Conservation (phyloP, 2,888 invertebrate genomes). For the Smittia sp. region DNA sequence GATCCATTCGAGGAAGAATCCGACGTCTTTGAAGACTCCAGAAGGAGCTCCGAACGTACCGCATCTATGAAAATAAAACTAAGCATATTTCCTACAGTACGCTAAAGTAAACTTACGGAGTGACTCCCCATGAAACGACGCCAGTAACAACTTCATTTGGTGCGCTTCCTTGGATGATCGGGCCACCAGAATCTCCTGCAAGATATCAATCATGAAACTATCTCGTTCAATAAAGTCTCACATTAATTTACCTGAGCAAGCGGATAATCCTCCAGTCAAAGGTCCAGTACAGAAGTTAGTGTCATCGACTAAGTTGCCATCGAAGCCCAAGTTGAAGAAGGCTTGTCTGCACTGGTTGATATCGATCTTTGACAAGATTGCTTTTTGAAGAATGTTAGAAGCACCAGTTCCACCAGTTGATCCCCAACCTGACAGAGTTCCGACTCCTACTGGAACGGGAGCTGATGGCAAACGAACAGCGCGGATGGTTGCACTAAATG, state of each 20-base stretch:
- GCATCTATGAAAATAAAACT: too few relatives aligned
- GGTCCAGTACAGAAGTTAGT: conserved; percentile 55
- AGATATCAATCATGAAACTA: too few relatives aligned
- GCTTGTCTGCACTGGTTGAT: conserved; percentile 45
- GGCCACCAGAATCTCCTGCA: conserved; percentile 48
- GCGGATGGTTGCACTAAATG: conserved; percentile 48
- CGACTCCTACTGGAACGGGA: conserved; percentile 3
- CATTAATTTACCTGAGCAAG: too few relatives aligned
- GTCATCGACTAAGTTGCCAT: conserved; percentile 44
- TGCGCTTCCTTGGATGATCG: conserved; percentile 46
- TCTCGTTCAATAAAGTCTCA: too few relatives aligned
- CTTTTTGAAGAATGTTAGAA: conserved; percentile 47
- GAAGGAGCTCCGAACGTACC: conserved; percentile 51
- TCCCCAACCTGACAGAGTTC: conserved; percentile 51
- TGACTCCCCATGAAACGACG: conserved; percentile 56
- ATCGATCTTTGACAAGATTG: conserved; percentile 47
- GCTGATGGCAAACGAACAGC: conserved; percentile 50
- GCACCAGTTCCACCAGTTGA: not conserved
- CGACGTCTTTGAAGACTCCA: conserved; percentile 52
- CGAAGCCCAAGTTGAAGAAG: conserved; percentile 46
- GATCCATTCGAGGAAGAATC: not conserved
- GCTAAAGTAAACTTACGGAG: too few relatives aligned
- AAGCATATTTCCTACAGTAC: too few relatives aligned
- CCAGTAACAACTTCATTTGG: conserved; percentile 55
- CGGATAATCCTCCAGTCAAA: conserved; percentile 46